Evolutionary conservation across 2,113 vertebrate species (phyloP).

Genomic region (Podiceps cristatus): DNA sequence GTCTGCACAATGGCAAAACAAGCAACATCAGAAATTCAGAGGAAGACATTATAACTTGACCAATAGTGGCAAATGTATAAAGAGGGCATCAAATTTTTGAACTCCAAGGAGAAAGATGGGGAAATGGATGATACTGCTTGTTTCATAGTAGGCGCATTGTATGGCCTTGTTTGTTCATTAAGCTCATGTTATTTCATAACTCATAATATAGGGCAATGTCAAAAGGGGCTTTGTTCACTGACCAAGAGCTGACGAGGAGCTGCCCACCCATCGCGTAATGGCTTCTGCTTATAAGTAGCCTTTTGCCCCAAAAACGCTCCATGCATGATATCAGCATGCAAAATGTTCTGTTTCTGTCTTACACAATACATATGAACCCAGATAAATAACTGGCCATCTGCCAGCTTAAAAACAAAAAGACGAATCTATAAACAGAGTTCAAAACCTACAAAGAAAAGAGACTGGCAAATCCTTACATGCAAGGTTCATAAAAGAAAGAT

Average conservation of each 20-base stretch:
- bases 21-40: neutral
- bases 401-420: constrained; percentile 14
- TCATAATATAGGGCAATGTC: neutral
- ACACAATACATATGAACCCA: neutral
- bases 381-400: constrained; percentile 43
- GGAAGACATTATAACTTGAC: neutral
- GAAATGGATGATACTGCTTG: neutral
- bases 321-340: neutral
- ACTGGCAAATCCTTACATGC: neutral
- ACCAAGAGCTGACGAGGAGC: neutral
- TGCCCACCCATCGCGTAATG: neutral
- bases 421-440: neutral
- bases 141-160: neutral
- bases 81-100: neutral
- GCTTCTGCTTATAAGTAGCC: neutral
- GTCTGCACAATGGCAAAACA: neutral
- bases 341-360: neutral
- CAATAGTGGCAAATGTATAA: neutral
- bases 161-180: neutral
- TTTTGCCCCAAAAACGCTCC: neutral
- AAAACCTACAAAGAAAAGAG: constrained; percentile 28
- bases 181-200: constrained; percentile 5
- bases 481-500: neutral
- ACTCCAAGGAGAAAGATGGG: neutral
- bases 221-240: constrained; percentile 42